Base-by-base conservation (phyloP, 1,140 invertebrate genomes). In the Tetraneura akinire region DNA sequence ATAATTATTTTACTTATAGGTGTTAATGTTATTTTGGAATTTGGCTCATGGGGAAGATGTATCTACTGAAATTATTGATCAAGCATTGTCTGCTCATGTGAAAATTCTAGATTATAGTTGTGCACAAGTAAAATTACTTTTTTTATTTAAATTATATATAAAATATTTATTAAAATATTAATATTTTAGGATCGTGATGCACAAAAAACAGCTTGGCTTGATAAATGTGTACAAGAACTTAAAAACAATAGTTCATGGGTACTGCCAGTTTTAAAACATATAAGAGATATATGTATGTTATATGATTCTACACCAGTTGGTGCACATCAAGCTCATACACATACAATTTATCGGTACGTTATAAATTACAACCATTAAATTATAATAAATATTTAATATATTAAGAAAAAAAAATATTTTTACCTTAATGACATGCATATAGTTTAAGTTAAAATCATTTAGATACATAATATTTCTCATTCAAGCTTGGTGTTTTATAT, bases 21-120 rank as follows among this genome's bases (percentile, higher is more conserved):
- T 98, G n/a, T 88, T 99, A 81, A 95, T 95, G 74, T 88, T 99
- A 21, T 94, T 99, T 85, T 99, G 97, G 97, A 97, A 96, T 85
- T 89, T 99, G 84, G 96, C 96, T 23, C 96, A 98, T 87, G 96
- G 94, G 76, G 94, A 96, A 84, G 96, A 98, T 87, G 94, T 98
- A 57, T 94, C 95, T 70, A 97, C 95, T 4, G 97, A 99, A 87
- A 98, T 98, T 82, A 96, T 98, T 91, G 97, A 99, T 87, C 96
- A 98, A 85, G 96, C 97, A 2, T 86, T 99, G 68, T 91, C 91
- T 66, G 96, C 97, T 82, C 96, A 98, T 85, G 94, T 98, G 10
- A 99, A 99, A 89, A 98, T 99, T 85, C 88, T 99, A 47, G 97
- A 99, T 87, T 98, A 98, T 84, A 97, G 96, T 84, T 98, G 96